Evolutionary conservation across 2,888 invertebrate species (phyloP).

Genomic region (Sarcophaga rosellei): DNA sequence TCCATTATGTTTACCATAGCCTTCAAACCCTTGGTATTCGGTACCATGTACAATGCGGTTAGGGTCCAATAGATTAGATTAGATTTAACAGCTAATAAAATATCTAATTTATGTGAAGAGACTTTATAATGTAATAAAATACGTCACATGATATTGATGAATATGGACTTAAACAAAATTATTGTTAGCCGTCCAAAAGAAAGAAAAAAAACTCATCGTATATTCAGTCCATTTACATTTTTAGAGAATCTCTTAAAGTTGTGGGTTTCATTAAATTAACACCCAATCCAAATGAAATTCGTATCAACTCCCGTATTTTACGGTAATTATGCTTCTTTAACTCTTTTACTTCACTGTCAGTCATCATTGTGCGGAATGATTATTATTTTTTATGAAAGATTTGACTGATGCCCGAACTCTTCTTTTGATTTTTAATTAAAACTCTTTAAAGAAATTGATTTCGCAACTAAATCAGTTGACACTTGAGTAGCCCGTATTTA

Average conservation of each 20-base stretch:
- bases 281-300: slow-evolving; percentile 71
- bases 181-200: too few species aligned
- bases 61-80: too few species aligned
- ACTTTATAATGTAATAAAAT: too few species aligned
- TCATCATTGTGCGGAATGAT: slow-evolving; percentile 66
- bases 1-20: too few species aligned
- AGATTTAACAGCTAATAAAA: too few species aligned
- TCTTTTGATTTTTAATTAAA: too few species aligned
- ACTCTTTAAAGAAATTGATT: neutral
- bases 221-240: slow-evolving; percentile 70
- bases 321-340: slow-evolving; percentile 71
- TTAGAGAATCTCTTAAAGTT: slow-evolving; percentile 66
- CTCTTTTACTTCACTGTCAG: slow-evolving; percentile 61
- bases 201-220: neutral
- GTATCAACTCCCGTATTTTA: slow-evolving; percentile 72
- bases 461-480: neutral
- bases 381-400: neutral
- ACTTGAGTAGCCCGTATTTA: neutral
- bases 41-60: too few species aligned
- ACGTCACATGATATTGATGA: too few species aligned
- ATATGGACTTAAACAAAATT: too few species aligned
- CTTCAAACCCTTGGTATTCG: too few species aligned
- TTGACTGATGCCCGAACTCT: too few species aligned
- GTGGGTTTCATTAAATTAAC: slow-evolving; percentile 72
- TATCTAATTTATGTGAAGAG: too few species aligned